phyloP scores from a whole-genome alignment of 2,888 invertebrate genomes.

The Drosophila affinis region DNA sequence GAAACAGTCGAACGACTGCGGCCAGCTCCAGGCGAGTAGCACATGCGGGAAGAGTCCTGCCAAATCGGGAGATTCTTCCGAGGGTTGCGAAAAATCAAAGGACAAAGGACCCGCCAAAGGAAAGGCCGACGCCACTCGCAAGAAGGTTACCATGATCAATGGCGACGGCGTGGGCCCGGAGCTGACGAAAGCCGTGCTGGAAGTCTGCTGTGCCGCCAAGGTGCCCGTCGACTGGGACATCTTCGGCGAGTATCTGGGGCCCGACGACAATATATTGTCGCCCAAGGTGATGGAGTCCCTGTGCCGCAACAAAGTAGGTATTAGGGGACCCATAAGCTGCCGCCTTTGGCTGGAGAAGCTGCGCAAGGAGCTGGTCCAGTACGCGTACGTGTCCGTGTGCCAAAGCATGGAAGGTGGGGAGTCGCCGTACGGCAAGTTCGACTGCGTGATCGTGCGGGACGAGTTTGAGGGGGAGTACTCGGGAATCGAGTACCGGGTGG shows the following conservation, averaged over 20 bases:
- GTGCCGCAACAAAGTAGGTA: slow-evolving; percentile 90
- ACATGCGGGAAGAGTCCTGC: not conserved
- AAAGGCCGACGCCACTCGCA: not conserved
- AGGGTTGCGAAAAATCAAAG: not conserved
- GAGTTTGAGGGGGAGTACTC: slow-evolving; percentile 99
- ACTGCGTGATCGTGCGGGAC: slow-evolving; percentile 97
- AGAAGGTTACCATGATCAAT: slow-evolving; percentile 92
- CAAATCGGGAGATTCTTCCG: not conserved
- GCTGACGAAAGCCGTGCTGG: slow-evolving; percentile 92
- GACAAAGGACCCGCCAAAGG: not conserved
- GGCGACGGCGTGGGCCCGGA: slow-evolving; percentile 99
- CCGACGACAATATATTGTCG: slow-evolving; percentile 90
- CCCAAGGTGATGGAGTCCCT: slow-evolving; percentile 92
- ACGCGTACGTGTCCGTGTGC: slow-evolving; percentile 97
- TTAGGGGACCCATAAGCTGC: slow-evolving; percentile 85
- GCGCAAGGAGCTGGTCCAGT: slow-evolving; percentile 90
- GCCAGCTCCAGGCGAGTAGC: not conserved
- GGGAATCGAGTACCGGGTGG: slow-evolving; percentile 96
- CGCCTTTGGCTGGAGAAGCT: slow-evolving; percentile 85
- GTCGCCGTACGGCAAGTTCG: slow-evolving; percentile 93
- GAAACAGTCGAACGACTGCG: not conserved
- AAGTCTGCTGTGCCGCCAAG: slow-evolving; percentile 92
- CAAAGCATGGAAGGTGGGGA: slow-evolving; percentile 94
- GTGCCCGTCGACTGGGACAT: slow-evolving; percentile 98
- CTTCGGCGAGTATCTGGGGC: slow-evolving; percentile 92